A percentile compares a stretch with the other conserved stretches of the same genome.
Conservation (phyloP, 2,797 vertebrate species). For the Lagorchestes hirsutus region DNA sequence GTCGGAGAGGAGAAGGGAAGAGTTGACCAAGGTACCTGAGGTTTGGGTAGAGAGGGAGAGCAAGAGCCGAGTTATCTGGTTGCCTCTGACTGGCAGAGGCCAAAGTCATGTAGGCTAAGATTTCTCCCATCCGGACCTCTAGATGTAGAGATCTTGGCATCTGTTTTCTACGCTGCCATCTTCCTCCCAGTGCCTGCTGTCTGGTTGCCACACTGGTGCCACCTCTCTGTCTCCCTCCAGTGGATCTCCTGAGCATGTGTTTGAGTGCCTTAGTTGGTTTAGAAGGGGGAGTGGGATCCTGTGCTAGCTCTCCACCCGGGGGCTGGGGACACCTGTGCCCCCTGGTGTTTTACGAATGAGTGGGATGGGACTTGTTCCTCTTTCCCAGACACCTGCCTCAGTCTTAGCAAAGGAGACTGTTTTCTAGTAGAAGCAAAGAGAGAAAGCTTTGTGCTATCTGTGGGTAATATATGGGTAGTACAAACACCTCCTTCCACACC, state of each 20-base stretch:
- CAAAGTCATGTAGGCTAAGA: slow-evolving; percentile 53
- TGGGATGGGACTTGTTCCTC: not conserved
- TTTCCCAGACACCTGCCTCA: not conserved
- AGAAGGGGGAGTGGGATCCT: slow-evolving; percentile 43
- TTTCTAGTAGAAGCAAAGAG: slow-evolving; percentile 12
- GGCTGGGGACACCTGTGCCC: slow-evolving; percentile 12
- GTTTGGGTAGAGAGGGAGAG: not conserved
- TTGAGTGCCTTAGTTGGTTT: slow-evolving; percentile 61
- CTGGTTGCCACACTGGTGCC: slow-evolving; percentile 73
- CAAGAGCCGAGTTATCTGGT: slow-evolving; percentile 1
- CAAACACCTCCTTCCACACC: not conserved
- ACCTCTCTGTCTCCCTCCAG: slow-evolving; percentile 82
- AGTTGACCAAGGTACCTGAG: slow-evolving; percentile 46
- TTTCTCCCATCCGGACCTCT: slow-evolving; percentile 47
- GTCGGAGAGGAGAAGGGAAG: slow-evolving; percentile 20
- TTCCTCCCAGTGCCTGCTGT: slow-evolving; percentile 76
- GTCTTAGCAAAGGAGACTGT: slow-evolving; percentile 7
- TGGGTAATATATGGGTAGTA: slow-evolving; percentile 8
- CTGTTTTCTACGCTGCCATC: slow-evolving; percentile 74
- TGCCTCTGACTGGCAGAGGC: slow-evolving; percentile 28
- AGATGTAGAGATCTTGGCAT: slow-evolving; percentile 66
- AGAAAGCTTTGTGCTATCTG: fast-evolving
- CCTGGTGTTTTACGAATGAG: not conserved
- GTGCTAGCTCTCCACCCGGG: slow-evolving; percentile 1
- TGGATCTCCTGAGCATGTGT: slow-evolving; percentile 76